phyloP scores from a whole-genome alignment of 2,113 vertebrate genomes.

The Sapayoa aenigma region DNA sequence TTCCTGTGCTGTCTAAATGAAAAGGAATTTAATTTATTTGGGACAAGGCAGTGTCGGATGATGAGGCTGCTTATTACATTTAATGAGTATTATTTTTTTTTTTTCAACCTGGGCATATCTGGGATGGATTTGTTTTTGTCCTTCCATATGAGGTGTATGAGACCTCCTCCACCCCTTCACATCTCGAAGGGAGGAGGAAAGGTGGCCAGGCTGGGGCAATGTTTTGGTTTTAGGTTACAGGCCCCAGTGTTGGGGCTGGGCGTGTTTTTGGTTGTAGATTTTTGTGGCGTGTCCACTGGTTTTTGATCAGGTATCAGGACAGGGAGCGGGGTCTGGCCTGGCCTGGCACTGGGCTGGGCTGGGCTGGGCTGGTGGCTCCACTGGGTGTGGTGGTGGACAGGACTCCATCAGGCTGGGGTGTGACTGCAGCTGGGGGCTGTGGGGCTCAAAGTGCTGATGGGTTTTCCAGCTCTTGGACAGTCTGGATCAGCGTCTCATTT shows the following conservation, averaged over 20 bases:
- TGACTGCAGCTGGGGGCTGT: fast-evolving
- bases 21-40: conserved; percentile 87
- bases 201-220: background rate
- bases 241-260: background rate
- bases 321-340: background rate
- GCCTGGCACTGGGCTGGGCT: background rate
- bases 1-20: conserved; percentile 79
- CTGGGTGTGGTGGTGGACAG: background rate
- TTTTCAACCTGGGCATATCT: conserved; percentile 69
- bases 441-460: background rate
- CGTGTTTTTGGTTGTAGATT: background rate
- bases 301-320: background rate
- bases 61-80: conserved; percentile 80
- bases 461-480: background rate
- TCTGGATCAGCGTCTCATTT: background rate
- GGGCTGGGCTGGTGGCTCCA: background rate
- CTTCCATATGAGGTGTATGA: conserved; percentile 55
- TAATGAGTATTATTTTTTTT: conserved; percentile 73
- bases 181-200: background rate
- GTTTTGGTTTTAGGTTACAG: conserved; percentile 29
- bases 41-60: conserved; percentile 80
- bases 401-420: background rate
- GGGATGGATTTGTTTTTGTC: conserved; percentile 76
- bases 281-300: background rate
- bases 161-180: conserved; percentile 20